Conservation (phyloP, 35 echinoderm and acorn worm species). For the Hemicentrotus pulcherrimus region DNA sequence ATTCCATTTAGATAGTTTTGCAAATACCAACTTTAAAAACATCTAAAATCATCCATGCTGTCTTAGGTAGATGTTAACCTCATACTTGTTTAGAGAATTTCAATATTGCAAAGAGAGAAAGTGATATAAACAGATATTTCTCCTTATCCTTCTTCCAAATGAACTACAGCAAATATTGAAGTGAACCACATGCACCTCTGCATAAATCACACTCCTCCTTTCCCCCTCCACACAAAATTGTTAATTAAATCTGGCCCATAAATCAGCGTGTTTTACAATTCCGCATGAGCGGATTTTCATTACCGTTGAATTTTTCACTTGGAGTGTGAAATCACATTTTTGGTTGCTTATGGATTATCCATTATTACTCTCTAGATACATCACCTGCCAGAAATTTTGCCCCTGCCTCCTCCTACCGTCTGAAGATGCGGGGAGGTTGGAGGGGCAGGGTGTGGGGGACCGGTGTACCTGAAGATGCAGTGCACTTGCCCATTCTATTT, state of each 20-base stretch:
- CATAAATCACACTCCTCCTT: neutral
- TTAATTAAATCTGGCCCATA: constrained; percentile 42
- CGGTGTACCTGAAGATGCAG: neutral
- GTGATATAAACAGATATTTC: neutral
- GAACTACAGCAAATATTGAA: neutral
- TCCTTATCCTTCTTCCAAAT: neutral
- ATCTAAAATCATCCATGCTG: neutral
- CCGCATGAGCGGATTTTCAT: constrained; percentile 29
- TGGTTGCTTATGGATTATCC: constrained; percentile 1
- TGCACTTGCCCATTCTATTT: neutral
- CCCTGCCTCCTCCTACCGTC: neutral
- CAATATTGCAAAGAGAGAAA: neutral
- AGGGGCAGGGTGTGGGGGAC: neutral
- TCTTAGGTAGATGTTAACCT: neutral
- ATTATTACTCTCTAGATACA: constrained; percentile 1
- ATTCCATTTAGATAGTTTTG: no score
- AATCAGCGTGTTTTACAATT: constrained; percentile 27
- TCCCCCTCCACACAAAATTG: neutral
- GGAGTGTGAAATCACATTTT: constrained; percentile 48
- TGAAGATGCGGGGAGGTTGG: neutral
- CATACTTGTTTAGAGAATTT: neutral
- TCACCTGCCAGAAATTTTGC: neutral
- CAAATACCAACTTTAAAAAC: neutral
- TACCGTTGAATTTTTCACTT: constrained; percentile 32
- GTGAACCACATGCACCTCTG: neutral